Conservation (phyloP, 2,888 invertebrate species). For the Cetonia aurata region DNA sequence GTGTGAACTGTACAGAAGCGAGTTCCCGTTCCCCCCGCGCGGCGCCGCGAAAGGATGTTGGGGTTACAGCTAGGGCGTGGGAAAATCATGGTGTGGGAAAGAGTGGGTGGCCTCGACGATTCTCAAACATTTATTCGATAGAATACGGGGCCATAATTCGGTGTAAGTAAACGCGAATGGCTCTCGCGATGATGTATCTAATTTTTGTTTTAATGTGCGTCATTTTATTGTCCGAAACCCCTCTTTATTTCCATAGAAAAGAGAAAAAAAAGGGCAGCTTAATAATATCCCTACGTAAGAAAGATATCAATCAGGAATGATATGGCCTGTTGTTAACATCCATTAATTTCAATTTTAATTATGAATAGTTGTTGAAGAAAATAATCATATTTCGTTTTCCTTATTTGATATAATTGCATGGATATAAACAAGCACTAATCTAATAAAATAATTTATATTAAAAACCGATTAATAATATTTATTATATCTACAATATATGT, state of each 20-base stretch:
- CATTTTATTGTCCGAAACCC: background rate
- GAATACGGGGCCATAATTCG: constrained; percentile 56
- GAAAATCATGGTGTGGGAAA: constrained; percentile 86
- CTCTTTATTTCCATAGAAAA: background rate
- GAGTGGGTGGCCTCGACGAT: constrained; percentile 79
- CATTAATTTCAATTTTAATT: too few relatives aligned
- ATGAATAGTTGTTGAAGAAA: too few relatives aligned
- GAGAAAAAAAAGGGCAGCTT: too few relatives aligned
- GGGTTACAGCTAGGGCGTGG: constrained; percentile 84
- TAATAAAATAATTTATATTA: too few relatives aligned
- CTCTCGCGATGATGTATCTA: background rate
- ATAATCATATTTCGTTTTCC: too few relatives aligned
- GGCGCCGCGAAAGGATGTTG: constrained; percentile 71
- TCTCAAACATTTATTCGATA: constrained; percentile 68
- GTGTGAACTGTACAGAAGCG: constrained; percentile 55
- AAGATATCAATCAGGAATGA: background rate
- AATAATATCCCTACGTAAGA: too few relatives aligned
- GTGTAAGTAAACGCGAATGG: constrained; percentile 42
- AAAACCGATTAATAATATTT: too few relatives aligned
- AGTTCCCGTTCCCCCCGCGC: constrained; percentile 44
- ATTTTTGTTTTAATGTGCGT: background rate
- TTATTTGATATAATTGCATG: too few relatives aligned
- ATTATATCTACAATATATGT: too few relatives aligned
- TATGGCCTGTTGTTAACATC: too few relatives aligned
- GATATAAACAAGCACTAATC: too few relatives aligned